Evolutionary conservation across 2,888 invertebrate genomes (phyloP), one percentile per base, ranked within the genome.

Genomic region (Stegophylla sp.): DNA sequence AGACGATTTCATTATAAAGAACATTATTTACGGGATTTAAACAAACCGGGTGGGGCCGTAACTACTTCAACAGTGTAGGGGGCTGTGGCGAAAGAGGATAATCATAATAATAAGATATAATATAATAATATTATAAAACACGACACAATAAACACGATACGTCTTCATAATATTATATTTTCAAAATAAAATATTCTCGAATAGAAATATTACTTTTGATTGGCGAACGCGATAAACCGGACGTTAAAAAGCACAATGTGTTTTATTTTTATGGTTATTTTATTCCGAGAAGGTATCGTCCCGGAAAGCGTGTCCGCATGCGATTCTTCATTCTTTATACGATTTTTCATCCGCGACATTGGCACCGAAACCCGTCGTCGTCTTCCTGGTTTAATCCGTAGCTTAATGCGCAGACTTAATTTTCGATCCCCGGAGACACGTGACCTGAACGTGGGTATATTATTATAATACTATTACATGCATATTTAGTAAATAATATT

Each of bases 11-110:
- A 51, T 66, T 53, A 53, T 43, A 61, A 53, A n/a, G n/a, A 15
- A 13, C 53, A 76, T 66, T 66, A 66, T 76, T 76, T 43, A 76
- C 53, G 20, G 75, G 75, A 76, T 76, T 66, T 76, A 76, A 76
- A 43, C 75, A 9, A 66, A 76, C 64, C 75, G 26, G 75, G 64
- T 76, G 64, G n/a, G n/a, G 64, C 53, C 41, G 5, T 1, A 15
- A 3, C 4, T n/a, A n/a, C n/a, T n/a, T n/a, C n/a, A n/a, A n/a
- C n/a, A 17, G 13, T 45, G 4, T 61, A 15, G 34, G 12, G 23
- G 12, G 23, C 56, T 12, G 23, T 9, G 9, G 7, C 34, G 34
- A 34, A 34, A 20, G 20, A 12, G 26, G 43, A 23, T 26, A 26
- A 3, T 4, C 28, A 74, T 17, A 48, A 51, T 26, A 43, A 23